Conservation (phyloP, 2,113 vertebrate species). For the Syngnathoides biaculeatus region DNA sequence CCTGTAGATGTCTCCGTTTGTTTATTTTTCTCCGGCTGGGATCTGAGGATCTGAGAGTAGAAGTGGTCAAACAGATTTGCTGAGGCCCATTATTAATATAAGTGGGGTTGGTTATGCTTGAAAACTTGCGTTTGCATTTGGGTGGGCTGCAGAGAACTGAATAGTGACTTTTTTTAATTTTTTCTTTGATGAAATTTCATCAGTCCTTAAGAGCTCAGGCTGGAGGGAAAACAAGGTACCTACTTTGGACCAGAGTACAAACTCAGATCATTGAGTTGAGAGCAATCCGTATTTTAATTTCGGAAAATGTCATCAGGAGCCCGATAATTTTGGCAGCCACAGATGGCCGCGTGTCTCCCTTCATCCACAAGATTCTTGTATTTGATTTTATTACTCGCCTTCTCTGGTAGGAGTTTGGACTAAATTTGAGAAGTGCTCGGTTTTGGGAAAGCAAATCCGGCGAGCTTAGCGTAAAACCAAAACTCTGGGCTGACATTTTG, state of each 20-base stretch:
- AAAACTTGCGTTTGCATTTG: no score
- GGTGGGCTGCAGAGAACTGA: no score
- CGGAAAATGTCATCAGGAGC: conserved; percentile 19
- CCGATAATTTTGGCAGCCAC: conserved; percentile 14
- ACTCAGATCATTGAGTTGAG: conserved; percentile 38
- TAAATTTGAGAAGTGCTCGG: conserved; percentile 4
- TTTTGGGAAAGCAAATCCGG: conserved; percentile 1
- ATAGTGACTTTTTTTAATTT: no score
- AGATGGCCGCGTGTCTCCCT: conserved; percentile 1
- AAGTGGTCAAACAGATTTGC: conserved; percentile 9
- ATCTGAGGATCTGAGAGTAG: neutral
- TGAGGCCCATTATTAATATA: neutral
- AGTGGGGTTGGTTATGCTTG: no score
- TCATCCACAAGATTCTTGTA: conserved; percentile 1
- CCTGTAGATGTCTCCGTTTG: neutral
- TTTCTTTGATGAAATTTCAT: conserved; percentile 10
- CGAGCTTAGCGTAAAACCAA: neutral
- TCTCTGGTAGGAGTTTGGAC: neutral
- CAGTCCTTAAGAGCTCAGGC: conserved; percentile 29
- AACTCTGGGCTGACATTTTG: neutral
- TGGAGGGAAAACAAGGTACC: conserved; percentile 21
- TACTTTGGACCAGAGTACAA: neutral
- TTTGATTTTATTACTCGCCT: conserved; percentile 2
- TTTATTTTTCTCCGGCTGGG: no score
- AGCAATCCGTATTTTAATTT: conserved; percentile 27